phyloP scores from a whole-genome alignment of 2,797 vertebrate species.

The Manis pentadactyla region DNA sequence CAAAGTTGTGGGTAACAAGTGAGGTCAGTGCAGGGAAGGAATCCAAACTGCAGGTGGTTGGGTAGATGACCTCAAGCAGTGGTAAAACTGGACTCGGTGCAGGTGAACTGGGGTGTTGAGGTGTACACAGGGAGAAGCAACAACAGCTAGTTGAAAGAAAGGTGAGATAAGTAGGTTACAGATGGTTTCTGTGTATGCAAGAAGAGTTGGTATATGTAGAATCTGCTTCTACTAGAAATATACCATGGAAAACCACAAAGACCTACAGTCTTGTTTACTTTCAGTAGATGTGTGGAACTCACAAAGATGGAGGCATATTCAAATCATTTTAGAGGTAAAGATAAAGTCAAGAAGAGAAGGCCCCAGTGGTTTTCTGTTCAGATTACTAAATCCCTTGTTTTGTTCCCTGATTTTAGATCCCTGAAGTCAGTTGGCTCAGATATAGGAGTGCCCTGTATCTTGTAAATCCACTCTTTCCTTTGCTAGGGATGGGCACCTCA shows the following conservation, averaged over 20 bases:
- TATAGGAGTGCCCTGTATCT: background rate
- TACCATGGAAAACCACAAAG: background rate
- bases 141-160: background rate
- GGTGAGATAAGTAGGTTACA: background rate
- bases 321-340: background rate
- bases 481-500: background rate
- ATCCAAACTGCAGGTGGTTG: background rate
- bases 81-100: background rate
- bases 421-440: background rate
- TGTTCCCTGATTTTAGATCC: constrained; percentile 10
- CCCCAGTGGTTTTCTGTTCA: background rate
- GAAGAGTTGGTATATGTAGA: background rate
- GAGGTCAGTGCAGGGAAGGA: background rate
- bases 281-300: constrained; percentile 41
- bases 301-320: background rate
- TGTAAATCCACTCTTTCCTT: background rate
- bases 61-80: background rate
- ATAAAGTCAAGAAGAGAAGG: background rate
- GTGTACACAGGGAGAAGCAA: background rate
- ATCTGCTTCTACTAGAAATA: background rate
- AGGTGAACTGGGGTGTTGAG: background rate
- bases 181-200: background rate
- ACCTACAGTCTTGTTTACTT: background rate
- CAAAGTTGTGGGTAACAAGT: background rate
- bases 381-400: constrained; percentile 30